A percentile compares a stretch with the other conserved stretches of the same genome.
These are phyloP conservation scores for Tridacna gigas DNA, from an alignment of 2,888 invertebrate species.

Conservation along the genomic window DNA sequence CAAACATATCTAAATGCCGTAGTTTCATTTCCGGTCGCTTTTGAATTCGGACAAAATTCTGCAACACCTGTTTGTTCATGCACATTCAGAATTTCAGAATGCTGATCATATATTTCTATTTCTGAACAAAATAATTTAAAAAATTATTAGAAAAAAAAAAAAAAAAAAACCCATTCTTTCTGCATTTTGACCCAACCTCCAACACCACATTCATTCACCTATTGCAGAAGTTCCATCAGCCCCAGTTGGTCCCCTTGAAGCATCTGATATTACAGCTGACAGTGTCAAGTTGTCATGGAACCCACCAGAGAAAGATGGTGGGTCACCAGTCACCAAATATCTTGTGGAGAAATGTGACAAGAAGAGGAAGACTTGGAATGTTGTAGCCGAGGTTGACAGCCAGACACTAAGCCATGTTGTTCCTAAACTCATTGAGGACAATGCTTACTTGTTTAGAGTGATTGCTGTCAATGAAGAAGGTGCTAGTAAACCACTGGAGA, in stretches of 20 bases:
- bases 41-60: too few species aligned
- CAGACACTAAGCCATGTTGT: slow-evolving; percentile 71
- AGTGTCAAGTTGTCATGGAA: slow-evolving; percentile 81
- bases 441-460: slow-evolving; percentile 83
- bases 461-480: slow-evolving; percentile 82
- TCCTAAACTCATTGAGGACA: slow-evolving; percentile 79
- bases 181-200: neutral
- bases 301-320: slow-evolving; percentile 82
- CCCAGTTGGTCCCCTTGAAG: slow-evolving; percentile 73
- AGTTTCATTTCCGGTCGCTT: too few species aligned
- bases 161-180: neutral
- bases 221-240: slow-evolving; percentile 66
- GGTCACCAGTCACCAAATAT: slow-evolving; percentile 81
- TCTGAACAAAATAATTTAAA: too few species aligned
- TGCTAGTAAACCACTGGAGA: slow-evolving; percentile 85
- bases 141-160: too few species aligned
- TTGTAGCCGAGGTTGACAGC: slow-evolving; percentile 67
- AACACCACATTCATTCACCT: neutral
- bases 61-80: too few species aligned
- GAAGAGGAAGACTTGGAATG: slow-evolving; percentile 71
- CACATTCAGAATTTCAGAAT: too few species aligned
- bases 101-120: too few species aligned
- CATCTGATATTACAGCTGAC: slow-evolving; percentile 76
- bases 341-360: slow-evolving; percentile 81
- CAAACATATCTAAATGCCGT: too few species aligned